These are phyloP conservation scores for Microtus richardsoni DNA, from an alignment of 2,113 vertebrate species.

Conservation along the genomic window DNA sequence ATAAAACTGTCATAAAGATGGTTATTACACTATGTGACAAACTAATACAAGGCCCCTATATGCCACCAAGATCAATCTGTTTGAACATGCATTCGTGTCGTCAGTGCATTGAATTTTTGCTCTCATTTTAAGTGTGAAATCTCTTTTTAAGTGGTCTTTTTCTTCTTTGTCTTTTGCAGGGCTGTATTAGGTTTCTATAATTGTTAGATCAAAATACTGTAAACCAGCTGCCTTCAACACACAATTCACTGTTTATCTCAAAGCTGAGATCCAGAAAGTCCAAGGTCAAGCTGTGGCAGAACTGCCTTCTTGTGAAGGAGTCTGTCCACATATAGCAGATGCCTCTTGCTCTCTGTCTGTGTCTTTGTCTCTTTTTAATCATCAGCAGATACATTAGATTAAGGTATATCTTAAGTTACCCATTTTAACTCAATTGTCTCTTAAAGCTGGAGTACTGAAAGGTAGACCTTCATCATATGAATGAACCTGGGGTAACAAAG, in stretches of 20 bases:
- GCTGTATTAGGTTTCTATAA: background rate
- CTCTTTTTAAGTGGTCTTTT: background rate
- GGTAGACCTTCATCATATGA: background rate
- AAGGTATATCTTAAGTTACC: background rate
- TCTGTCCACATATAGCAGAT: background rate
- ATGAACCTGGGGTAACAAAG: background rate
- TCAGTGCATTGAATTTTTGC: background rate
- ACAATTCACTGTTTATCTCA: background rate
- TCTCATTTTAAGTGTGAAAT: background rate
- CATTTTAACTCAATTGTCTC: background rate
- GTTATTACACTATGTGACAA: background rate
- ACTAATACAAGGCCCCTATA: background rate
- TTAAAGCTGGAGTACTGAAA: background rate
- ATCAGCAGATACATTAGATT: background rate
- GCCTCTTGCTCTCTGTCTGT: background rate
- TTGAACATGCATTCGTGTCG: background rate
- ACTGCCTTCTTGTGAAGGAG: background rate
- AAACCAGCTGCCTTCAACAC: background rate
- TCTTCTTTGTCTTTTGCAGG: background rate
- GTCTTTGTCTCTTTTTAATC: background rate
- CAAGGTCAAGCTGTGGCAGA: background rate
- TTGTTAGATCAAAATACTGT: background rate
- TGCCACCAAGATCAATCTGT: background rate
- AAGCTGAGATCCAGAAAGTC: background rate
- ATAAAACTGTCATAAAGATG: background rate